Percentiles rank a stretch among this genome's conserved stretches.
Conservation (phyloP, 2,797 vertebrate species). For the Brotula barbata region DNA sequence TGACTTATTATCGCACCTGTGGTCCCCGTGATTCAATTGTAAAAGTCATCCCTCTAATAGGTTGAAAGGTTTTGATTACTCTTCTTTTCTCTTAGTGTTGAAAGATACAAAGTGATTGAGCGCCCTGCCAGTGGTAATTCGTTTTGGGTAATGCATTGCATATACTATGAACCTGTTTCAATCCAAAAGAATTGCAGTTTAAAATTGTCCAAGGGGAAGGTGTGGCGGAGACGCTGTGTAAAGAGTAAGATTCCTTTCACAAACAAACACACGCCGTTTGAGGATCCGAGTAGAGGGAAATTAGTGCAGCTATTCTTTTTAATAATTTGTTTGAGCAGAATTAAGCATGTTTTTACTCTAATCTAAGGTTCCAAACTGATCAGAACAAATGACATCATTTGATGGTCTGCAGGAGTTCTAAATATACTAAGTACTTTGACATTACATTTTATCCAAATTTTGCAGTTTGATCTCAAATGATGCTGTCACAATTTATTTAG, state of each 20-base stretch:
- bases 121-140: slow-evolving; percentile 97
- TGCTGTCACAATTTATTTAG: slow-evolving; percentile 48
- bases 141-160: slow-evolving; percentile 97
- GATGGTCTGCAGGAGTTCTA: background rate
- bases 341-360: too few relatives aligned
- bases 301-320: slow-evolving; percentile 6
- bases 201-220: slow-evolving; percentile 89
- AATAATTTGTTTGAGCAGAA: background rate
- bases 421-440: slow-evolving; percentile 11
- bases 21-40: slow-evolving; percentile 99
- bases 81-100: slow-evolving; percentile 98
- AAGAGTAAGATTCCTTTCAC: slow-evolving; percentile 61
- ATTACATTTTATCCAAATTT: slow-evolving; percentile 45
- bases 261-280: slow-evolving; percentile 51
- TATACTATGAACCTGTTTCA: slow-evolving; percentile 95
- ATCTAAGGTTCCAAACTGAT: too few relatives aligned
- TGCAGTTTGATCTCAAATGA: slow-evolving; percentile 46
- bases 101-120: slow-evolving; percentile 99
- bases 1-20: slow-evolving; percentile 99
- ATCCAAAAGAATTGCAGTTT: slow-evolving; percentile 93
- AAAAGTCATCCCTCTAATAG: slow-evolving; percentile 99
- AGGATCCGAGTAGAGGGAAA: slow-evolving; percentile 15
- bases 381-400: background rate
- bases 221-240: slow-evolving; percentile 65
- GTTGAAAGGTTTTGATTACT: slow-evolving; percentile 99